phyloP scores from a whole-genome alignment of 2,113 vertebrate species.

The Pardalotus punctatus region DNA sequence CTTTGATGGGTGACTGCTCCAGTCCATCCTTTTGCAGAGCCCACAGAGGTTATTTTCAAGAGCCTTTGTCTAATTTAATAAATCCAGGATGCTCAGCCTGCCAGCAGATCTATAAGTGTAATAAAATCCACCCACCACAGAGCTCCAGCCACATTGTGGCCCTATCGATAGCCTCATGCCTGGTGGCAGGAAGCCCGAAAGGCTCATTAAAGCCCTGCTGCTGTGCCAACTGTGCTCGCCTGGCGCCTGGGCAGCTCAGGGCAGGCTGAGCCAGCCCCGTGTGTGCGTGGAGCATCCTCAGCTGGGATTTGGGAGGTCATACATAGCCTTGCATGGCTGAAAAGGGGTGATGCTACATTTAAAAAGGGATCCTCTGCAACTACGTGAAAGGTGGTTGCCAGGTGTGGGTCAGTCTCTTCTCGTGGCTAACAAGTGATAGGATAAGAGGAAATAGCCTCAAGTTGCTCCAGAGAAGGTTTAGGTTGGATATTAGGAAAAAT shows the following conservation, averaged over 20 bases:
- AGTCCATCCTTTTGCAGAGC: not conserved
- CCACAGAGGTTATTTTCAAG: not conserved
- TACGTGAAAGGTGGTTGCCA: not conserved
- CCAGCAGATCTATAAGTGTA: conserved; percentile 27
- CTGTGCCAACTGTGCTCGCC: not conserved
- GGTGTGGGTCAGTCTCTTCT: not conserved
- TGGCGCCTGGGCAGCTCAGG: rapidly evolving
- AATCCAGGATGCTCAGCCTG: conserved; percentile 26
- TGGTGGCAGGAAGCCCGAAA: conserved; percentile 22
- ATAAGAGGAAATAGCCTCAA: not conserved
- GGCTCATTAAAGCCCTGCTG: not conserved
- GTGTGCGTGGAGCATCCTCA: rapidly evolving
- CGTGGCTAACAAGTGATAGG: not conserved
- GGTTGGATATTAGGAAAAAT: not conserved
- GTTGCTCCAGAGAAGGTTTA: not conserved
- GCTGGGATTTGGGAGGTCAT: not conserved
- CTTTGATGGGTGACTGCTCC: not conserved
- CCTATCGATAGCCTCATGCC: not conserved
- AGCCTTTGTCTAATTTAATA: conserved; percentile 50
- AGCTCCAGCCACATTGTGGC: not conserved
- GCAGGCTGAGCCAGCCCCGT: not conserved
- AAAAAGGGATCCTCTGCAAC: not conserved
- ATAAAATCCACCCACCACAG: not conserved
- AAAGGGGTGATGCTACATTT: not conserved
- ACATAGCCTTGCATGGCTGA: rapidly evolving